A percentile compares a stretch with the other conserved stretches of the same genome.
These are phyloP conservation scores for Pseudopipra pipra DNA, from an alignment of 2,113 vertebrate species.

Conservation along the genomic window DNA sequence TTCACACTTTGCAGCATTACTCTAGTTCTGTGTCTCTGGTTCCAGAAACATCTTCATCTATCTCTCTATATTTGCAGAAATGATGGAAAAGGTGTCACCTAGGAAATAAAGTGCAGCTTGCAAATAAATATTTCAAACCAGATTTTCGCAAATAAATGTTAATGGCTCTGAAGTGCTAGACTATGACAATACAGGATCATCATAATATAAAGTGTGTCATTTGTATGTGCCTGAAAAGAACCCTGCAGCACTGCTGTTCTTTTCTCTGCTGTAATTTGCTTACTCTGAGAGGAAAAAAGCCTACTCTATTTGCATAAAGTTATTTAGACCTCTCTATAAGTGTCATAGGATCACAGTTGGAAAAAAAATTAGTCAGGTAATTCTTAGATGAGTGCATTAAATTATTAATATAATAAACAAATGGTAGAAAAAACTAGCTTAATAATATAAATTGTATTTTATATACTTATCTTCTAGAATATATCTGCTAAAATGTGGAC, in stretches of 20 bases:
- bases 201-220: background rate
- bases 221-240: background rate
- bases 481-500: background rate
- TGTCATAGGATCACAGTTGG: background rate
- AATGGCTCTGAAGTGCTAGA: background rate
- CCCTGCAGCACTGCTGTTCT: background rate
- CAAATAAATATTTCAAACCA: conserved; percentile 21
- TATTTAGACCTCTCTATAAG: background rate
- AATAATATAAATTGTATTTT: background rate
- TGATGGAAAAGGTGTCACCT: background rate
- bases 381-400: background rate
- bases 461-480: background rate
- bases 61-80: background rate
- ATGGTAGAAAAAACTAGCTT: background rate
- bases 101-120: background rate
- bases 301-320: background rate
- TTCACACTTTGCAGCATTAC: background rate
- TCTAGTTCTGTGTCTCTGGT: background rate
- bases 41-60: background rate
- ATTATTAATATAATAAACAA: background rate
- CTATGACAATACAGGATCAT: background rate
- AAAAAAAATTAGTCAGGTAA: background rate
- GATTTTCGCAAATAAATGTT: conserved; percentile 16
- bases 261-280: background rate
- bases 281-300: background rate